phyloP scores from a whole-genome alignment of 2,113 vertebrate species.

The Canis aureus region DNA sequence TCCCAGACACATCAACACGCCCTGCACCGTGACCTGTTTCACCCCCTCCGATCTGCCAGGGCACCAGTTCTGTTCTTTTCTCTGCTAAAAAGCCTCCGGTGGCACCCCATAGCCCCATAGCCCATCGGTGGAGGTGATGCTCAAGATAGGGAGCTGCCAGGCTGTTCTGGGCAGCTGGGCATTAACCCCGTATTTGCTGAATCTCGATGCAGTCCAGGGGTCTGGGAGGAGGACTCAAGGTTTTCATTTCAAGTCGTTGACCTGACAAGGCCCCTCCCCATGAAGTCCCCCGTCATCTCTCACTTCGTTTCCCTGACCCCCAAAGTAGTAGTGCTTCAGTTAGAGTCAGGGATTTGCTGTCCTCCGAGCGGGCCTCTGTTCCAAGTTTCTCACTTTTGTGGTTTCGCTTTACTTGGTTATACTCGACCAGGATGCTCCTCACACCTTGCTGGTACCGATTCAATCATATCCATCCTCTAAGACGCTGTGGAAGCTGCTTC shows the following conservation, averaged over 20 bases:
- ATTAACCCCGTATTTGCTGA: not conserved
- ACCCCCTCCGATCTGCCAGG: not conserved
- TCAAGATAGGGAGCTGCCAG: not conserved
- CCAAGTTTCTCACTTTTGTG: not conserved
- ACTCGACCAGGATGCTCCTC: not conserved
- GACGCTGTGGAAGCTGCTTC: not conserved
- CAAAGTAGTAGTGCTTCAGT: not conserved
- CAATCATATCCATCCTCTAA: not conserved
- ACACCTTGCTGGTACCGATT: not conserved
- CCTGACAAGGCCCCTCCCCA: not conserved
- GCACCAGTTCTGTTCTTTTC: not conserved
- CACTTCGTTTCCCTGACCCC: not conserved
- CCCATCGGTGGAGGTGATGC: not conserved
- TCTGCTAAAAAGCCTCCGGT: constrained; percentile 37
- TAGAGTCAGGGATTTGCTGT: not conserved
- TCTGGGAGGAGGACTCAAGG: not conserved
- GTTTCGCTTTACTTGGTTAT: constrained; percentile 32
- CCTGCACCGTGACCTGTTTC: not conserved
- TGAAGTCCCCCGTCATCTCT: rapidly evolving
- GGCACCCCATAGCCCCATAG: not conserved
- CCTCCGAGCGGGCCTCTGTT: not conserved
- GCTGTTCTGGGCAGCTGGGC: not conserved
- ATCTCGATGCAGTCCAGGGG: not conserved
- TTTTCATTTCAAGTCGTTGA: not conserved
- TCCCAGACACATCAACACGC: not conserved